Conservation (phyloP, 1,140 invertebrate species). For the Lanistes nyassanus region DNA sequence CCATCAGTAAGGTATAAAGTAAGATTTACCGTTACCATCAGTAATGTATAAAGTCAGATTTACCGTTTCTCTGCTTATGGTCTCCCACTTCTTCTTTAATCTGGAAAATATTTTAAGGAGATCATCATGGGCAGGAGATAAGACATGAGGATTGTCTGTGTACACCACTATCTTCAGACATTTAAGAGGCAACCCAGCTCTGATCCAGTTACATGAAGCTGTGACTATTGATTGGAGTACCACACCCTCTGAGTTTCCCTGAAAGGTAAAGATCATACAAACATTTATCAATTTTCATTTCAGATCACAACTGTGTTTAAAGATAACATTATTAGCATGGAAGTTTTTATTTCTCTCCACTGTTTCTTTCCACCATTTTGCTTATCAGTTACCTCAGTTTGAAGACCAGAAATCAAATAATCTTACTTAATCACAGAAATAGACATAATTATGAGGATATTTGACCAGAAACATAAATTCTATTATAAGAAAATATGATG, state of each 20-base stretch:
- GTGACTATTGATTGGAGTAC: slow-evolving; percentile 53
- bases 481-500: too few relatives aligned
- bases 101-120: slow-evolving; percentile 34
- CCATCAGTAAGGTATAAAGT: neutral
- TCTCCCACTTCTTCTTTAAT: slow-evolving; percentile 39
- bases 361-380: too few relatives aligned
- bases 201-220: slow-evolving; percentile 60
- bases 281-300: too few relatives aligned
- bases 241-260: slow-evolving; percentile 35
- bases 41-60: neutral
- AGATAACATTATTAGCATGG: neutral
- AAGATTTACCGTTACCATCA: neutral
- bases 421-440: neutral
- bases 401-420: neutral
- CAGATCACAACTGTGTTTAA: too few relatives aligned
- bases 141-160: slow-evolving; percentile 7
- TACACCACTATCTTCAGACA: slow-evolving; percentile 60
- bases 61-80: neutral
- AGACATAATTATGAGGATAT: neutral
- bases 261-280: slow-evolving; percentile 21
- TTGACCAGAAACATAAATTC: neutral
- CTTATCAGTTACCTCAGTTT: too few relatives aligned
- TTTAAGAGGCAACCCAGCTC: slow-evolving; percentile 54
- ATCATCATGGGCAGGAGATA: neutral
- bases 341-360: neutral